Base-by-base conservation (phyloP, 2,888 invertebrate genomes). In the Dicranocentrus wangi region DNA sequence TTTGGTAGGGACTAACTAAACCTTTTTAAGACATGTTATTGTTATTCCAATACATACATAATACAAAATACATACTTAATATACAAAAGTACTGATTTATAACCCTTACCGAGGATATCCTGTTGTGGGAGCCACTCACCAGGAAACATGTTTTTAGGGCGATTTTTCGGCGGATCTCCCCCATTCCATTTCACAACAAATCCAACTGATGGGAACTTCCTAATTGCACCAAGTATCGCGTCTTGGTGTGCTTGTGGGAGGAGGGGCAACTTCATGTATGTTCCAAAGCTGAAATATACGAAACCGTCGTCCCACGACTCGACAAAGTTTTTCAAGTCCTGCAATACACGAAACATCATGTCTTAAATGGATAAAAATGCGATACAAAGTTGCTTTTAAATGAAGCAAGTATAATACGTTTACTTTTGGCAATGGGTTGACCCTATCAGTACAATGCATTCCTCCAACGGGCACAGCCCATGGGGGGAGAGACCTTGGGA, bases 241-340 rank as follows among this genome's bases (percentile, higher is more conserved):
- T 65, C 51, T 17, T 60, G 73, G 10, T 70, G 58, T 3, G 28
- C 23, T 42, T 63, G 7, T 0, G 69, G 85, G 17, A 72, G 79
- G 51, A 71, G 66, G 32, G 65, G 81, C 51, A 72, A 70, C 65
- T 77, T 83, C 27, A 83, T 83, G 25, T 82, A 83, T 17, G 83
- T 84, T 32, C 87, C 87, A 61, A 87, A 85, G 63, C 85, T 85
- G 15, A 87, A 68, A 65, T 83, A 84, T 17, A 86, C 81, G 23
- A 86, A 78, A 1, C 84, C 84, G 15, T 82, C 63, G 0, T 85
- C 71, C 27, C 82, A 82, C 15, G 28, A 72, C n/a, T 80, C 66
- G 3, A 86, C 73, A n/a, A n/a, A n/a, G n/a, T n/a, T n/a, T n/a
- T n/a, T n/a, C n/a, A n/a, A n/a, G n/a, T n/a, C n/a, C n/a, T n/a